Percentiles rank a stretch among this genome's conserved stretches.
phyloP scores from a whole-genome alignment of 2,797 vertebrate species.

The Galaxias olidus region DNA sequence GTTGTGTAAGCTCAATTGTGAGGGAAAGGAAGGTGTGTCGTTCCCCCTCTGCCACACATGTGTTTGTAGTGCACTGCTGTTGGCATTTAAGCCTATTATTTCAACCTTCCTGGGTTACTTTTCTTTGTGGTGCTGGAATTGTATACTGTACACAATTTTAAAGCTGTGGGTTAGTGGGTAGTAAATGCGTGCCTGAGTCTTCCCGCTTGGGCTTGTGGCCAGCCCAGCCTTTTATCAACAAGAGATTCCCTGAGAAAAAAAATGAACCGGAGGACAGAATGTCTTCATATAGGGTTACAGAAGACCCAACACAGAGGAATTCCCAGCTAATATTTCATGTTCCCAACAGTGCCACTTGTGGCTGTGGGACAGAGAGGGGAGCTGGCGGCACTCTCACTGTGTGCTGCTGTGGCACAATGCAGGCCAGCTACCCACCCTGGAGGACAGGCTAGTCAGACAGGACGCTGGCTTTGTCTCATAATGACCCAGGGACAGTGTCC shows the following conservation, averaged over 20 bases:
- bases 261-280: constrained; percentile 58
- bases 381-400: constrained; percentile 43
- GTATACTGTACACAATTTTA: constrained; percentile 64
- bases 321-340: constrained; percentile 70
- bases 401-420: constrained; percentile 50
- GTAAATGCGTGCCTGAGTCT: constrained; percentile 66
- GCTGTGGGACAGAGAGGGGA: constrained; percentile 48
- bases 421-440: constrained; percentile 51
- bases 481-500: constrained; percentile 2
- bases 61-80: constrained; percentile 34
- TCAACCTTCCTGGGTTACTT: constrained; percentile 38
- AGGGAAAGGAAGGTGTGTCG: constrained; percentile 25
- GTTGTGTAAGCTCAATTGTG: constrained; percentile 38
- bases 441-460: constrained; percentile 31
- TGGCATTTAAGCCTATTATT: constrained; percentile 54
- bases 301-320: constrained; percentile 73
- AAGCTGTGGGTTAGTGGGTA: constrained; percentile 39
- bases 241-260: constrained; percentile 63
- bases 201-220: constrained; percentile 61
- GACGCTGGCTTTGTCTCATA: constrained; percentile 20
- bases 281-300: constrained; percentile 68
- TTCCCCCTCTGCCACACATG: constrained; percentile 16
- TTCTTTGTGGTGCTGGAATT: constrained; percentile 62
- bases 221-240: constrained; percentile 62
- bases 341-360: constrained; percentile 58